Conservation (phyloP, 2,888 invertebrate species). For the Lochmaea capreae region DNA sequence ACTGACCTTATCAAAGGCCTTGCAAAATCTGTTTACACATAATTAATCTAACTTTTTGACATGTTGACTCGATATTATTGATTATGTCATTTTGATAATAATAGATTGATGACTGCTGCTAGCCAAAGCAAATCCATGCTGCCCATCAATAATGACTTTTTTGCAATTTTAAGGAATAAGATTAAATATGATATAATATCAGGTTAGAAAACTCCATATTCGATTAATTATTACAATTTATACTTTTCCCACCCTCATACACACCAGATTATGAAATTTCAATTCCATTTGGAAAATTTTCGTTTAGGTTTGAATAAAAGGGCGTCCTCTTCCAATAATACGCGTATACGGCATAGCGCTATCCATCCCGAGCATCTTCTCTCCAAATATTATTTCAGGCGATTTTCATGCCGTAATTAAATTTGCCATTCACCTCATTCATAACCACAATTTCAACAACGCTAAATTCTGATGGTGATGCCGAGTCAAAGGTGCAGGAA, state of each 20-base stretch:
- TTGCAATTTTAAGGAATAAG: too few species aligned
- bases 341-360: constrained; percentile 30
- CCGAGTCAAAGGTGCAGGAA: constrained; percentile 11
- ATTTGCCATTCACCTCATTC: constrained; percentile 50
- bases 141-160: too few species aligned
- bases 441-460: constrained; percentile 11
- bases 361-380: constrained; percentile 42
- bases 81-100: too few species aligned
- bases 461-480: constrained; percentile 8
- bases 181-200: too few species aligned
- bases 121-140: too few species aligned
- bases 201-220: too few species aligned
- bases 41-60: too few species aligned
- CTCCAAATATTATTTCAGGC: constrained; percentile 60
- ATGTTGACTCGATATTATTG: too few species aligned
- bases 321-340: constrained; percentile 1
- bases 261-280: not conserved
- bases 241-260: not conserved
- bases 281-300: not conserved
- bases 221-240: too few species aligned
- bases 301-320: not conserved
- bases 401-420: constrained; percentile 57
- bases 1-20: too few species aligned
- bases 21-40: too few species aligned
- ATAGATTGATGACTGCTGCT: too few species aligned